Percentiles rank a stretch among this genome's conserved stretches.
phyloP scores from a whole-genome alignment of 2,797 vertebrate species.

The Gastrophryne carolinensis region DNA sequence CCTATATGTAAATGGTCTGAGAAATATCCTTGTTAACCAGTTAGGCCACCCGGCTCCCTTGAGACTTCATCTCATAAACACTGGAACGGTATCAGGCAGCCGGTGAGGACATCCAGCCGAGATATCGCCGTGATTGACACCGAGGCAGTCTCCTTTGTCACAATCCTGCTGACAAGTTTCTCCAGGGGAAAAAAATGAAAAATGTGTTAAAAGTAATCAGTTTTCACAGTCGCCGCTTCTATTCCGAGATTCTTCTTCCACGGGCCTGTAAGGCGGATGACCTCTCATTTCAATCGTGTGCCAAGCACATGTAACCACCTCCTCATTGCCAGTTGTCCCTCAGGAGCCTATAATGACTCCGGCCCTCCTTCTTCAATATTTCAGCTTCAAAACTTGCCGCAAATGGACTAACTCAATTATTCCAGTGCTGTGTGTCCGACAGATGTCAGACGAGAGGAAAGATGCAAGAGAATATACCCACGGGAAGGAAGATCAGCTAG shows the following conservation, averaged over 20 bases:
- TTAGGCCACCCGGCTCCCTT: neutral
- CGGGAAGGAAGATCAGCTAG: conserved; percentile 16
- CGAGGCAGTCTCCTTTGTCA: neutral
- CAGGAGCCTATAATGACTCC: neutral
- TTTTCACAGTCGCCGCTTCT: neutral
- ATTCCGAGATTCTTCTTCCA: neutral
- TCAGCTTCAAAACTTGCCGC: neutral
- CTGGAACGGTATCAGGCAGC: too few relatives aligned
- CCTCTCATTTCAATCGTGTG: neutral
- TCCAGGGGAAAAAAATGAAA: neutral
- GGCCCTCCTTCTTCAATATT: conserved; percentile 7
- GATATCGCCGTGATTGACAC: neutral
- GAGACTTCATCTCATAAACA: neutral
- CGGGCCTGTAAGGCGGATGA: neutral
- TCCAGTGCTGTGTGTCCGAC: conserved; percentile 44
- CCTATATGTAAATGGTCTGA: neutral
- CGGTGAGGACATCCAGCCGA: neutral
- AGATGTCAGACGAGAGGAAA: conserved; percentile 39
- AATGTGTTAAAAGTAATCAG: neutral
- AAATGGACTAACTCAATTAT: conserved; percentile 48
- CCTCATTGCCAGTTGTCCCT: neutral
- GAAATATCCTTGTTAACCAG: neutral
- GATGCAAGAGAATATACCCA: conserved; percentile 30
- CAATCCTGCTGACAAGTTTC: neutral
- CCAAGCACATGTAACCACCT: conserved; percentile 7